Percentiles rank a stretch among this genome's conserved stretches.
Conservation (phyloP, 2,888 invertebrate genomes). For the Stenolophus ochropezus region DNA sequence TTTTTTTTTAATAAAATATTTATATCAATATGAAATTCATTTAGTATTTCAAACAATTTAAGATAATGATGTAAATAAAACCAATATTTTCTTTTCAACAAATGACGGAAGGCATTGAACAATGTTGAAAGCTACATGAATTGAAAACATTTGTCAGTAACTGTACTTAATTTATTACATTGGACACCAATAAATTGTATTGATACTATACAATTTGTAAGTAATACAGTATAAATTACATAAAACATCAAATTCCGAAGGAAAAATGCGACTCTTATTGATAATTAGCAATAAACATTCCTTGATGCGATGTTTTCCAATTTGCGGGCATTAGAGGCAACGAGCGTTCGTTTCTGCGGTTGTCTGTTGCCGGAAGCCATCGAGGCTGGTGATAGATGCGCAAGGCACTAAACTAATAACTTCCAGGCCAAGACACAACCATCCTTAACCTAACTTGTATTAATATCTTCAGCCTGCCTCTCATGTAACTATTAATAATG, state of each 20-base stretch:
- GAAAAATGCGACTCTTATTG: background rate
- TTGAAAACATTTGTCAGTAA: background rate
- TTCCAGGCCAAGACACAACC: background rate
- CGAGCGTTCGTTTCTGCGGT: background rate
- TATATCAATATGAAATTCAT: too few relatives aligned
- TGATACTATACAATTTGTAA: background rate
- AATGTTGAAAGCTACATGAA: background rate
- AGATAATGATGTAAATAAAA: too few relatives aligned
- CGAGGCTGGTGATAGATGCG: conserved; percentile 4
- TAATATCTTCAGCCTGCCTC: conserved; percentile 6
- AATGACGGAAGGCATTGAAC: background rate
- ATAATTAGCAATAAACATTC: background rate
- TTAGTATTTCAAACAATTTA: too few relatives aligned
- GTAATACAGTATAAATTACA: background rate
- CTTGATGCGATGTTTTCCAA: background rate
- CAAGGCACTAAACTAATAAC: conserved; percentile 18
- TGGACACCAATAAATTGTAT: background rate
- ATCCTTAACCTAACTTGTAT: background rate
- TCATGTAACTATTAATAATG: conserved; percentile 34
- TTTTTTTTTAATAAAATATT: too few relatives aligned
- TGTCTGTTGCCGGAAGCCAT: conserved; percentile 37
- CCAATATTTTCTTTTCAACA: too few relatives aligned
- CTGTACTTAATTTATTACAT: background rate
- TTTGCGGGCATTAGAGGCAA: conserved; percentile 1
- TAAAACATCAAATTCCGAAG: background rate